Base-by-base conservation (phyloP, 35 echinoderm and acorn worm genomes). In the Heliocidaris tuberculata region DNA sequence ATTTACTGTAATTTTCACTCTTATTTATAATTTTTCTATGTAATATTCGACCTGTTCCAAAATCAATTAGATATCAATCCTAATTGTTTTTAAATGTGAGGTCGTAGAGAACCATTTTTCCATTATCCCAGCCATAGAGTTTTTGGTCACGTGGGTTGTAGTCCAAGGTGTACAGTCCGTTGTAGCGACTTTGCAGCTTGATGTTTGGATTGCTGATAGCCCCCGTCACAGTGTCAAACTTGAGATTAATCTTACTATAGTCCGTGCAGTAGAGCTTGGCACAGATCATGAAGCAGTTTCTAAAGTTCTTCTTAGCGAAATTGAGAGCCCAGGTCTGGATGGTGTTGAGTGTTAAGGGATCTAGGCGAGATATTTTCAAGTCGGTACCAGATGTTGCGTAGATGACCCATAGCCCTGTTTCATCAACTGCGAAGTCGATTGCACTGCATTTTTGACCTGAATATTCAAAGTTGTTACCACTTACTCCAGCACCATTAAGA, bases 341-440 rank as follows among this genome's bases (percentile, higher is more conserved):
- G 48, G 96, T 31, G 15, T 95, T 61, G n/a, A 97, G 52, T 9
- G 90, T 95, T 11, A 11, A 49, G 9, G 71, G 42, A 30, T 96
- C 78, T 7, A 97, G 30, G 42, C 94, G 85, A 54, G 94, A 95
- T 4, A 97, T 32, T 0, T 90, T 59, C 27, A 97, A 78, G 8
- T 94, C 95, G 31, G 24, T 61, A 12, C 85, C 31, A 8, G 89
- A 13, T 12, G 65, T 88, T 13, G 94, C 50, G 90, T 97, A 97
- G 31, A 97, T 90, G 11, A 96, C 30, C 97, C 97, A 97, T 31
- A 97, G 86, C 54, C 97, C 97, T 49, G 48, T 88, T 35, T 97
- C 95, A 86, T 96, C 95, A 8, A 95, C 92, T 17, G 47, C 93
- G 17, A 96, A 95, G 85, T 96, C 95, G 85, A 86, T 86, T 1